These are phyloP conservation scores for Sarotherodon lohbergeri DNA, from an alignment of 2,113 vertebrate species.

Conservation along the genomic window DNA sequence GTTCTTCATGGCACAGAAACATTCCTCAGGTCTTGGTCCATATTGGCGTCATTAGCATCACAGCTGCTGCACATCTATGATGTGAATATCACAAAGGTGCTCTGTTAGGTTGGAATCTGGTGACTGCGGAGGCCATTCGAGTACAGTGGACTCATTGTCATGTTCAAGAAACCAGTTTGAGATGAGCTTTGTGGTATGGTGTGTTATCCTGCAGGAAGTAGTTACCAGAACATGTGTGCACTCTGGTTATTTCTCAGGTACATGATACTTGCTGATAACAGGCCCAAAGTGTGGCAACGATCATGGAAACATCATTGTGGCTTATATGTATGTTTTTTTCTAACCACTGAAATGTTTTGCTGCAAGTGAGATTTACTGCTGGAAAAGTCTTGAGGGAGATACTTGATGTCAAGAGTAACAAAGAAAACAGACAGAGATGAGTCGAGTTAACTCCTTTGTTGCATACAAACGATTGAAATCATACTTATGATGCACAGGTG, in stretches of 20 bases:
- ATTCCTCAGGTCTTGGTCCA: too few species aligned
- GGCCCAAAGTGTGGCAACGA: not conserved
- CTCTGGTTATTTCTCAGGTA: not conserved
- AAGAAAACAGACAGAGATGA: not conserved
- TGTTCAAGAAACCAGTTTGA: too few species aligned
- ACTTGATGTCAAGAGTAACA: not conserved
- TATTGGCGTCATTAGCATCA: too few species aligned
- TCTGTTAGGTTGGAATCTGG: too few species aligned
- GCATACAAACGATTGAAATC: not conserved
- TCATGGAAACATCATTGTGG: not conserved
- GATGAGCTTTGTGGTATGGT: too few species aligned
- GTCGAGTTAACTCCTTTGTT: not conserved
- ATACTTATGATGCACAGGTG: not conserved
- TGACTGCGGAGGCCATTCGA: too few species aligned
- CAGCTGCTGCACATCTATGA: too few species aligned
- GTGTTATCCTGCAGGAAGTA: not conserved
- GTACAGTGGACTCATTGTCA: too few species aligned
- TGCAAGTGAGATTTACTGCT: not conserved
- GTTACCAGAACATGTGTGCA: not conserved
- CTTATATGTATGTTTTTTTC: not conserved
- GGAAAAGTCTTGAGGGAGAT: not conserved
- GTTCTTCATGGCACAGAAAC: not conserved
- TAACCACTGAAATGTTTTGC: not conserved
- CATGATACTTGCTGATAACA: not conserved
- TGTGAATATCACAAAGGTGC: too few species aligned